phyloP scores from a whole-genome alignment of 2,888 invertebrate species.

The Fragum sueziense region DNA sequence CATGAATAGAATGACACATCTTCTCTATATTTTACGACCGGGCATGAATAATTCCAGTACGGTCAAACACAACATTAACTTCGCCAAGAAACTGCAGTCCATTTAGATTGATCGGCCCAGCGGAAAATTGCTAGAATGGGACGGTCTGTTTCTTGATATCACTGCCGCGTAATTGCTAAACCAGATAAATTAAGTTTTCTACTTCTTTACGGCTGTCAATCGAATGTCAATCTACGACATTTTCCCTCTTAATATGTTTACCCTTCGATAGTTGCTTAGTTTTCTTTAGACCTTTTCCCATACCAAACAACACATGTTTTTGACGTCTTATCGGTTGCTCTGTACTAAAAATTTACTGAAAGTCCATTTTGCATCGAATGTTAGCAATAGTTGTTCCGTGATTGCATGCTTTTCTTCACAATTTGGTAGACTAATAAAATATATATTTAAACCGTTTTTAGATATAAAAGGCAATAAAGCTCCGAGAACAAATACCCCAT shows the following conservation, averaged over 20 bases:
- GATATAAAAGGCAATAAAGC: neutral
- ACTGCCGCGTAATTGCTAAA: neutral
- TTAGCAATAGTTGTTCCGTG: too few relatives aligned
- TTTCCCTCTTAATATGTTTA: too few relatives aligned
- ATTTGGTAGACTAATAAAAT: too few relatives aligned
- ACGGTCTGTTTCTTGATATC: conserved; percentile 16
- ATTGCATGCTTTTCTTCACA: too few relatives aligned
- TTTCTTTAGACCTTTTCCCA: too few relatives aligned
- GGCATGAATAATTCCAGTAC: neutral
- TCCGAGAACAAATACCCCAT: neutral
- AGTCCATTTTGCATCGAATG: too few relatives aligned
- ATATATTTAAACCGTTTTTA: neutral
- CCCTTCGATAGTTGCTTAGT: too few relatives aligned
- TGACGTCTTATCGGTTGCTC: too few relatives aligned
- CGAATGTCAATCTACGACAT: neutral
- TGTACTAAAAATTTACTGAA: too few relatives aligned
- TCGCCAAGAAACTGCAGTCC: conserved; percentile 10
- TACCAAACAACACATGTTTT: too few relatives aligned
- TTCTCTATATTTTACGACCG: neutral
- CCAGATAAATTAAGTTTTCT: neutral
- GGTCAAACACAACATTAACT: neutral
- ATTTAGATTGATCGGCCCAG: conserved; percentile 10
- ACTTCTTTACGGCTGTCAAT: neutral
- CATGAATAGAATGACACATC: neutral
- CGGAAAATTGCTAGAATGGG: conserved; percentile 12